Conservation (phyloP, 2,113 vertebrate genomes). For the Megaceryle torquata region DNA sequence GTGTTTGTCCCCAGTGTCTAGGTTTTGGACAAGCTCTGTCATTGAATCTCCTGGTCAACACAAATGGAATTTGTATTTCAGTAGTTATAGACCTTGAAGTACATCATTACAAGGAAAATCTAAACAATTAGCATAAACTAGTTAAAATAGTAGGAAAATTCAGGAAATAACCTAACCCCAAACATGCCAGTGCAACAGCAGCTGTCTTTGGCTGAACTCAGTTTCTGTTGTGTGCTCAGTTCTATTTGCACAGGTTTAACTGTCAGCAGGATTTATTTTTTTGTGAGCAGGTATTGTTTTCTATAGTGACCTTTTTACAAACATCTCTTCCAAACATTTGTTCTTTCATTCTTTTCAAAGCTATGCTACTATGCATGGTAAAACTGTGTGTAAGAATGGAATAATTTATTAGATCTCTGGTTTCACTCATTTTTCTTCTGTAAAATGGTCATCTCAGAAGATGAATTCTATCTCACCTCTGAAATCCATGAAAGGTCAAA, state of each 20-base stretch:
- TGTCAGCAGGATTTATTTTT: not conserved
- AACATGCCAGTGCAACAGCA: not conserved
- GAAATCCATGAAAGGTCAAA: not conserved
- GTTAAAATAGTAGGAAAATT: not conserved
- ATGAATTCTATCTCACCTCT: not conserved
- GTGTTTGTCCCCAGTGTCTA: not conserved
- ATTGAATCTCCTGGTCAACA: not conserved
- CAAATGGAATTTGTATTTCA: not conserved
- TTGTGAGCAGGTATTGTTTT: not conserved
- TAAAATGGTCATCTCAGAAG: not conserved
- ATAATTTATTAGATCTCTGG: not conserved
- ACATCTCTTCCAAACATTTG: not conserved
- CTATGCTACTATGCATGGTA: accelerated
- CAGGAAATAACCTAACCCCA: not conserved
- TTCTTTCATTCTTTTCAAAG: not conserved
- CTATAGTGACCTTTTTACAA: not conserved
- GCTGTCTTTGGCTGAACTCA: not conserved
- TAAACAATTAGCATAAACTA: not conserved
- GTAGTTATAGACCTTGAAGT: not conserved
- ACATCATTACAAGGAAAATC: not conserved
- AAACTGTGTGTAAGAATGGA: not conserved
- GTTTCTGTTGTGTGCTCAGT: not conserved
- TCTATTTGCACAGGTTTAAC: not conserved
- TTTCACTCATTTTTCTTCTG: not conserved
- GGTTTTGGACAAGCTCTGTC: not conserved